Evolutionary conservation across 2,888 invertebrate genomes (phyloP).

Genomic region (Chloroclysta siterata): DNA sequence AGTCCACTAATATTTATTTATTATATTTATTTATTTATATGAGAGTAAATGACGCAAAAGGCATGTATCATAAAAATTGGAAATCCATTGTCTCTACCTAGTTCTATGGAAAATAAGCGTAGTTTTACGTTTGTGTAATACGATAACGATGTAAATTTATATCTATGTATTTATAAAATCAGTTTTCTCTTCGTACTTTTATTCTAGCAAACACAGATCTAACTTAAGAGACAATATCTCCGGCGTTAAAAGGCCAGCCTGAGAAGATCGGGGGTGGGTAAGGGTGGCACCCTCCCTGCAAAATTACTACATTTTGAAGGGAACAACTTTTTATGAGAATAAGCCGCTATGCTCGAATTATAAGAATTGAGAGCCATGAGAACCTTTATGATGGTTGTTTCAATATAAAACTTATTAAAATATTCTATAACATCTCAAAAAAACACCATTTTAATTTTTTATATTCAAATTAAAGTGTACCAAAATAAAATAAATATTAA

Average conservation of each 20-base stretch:
- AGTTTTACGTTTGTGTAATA: too few species aligned
- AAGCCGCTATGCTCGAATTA: slow-evolving; percentile 84
- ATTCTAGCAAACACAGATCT: slow-evolving; percentile 80
- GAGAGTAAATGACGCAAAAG: too few species aligned
- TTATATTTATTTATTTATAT: too few species aligned
- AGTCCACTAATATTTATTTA: too few species aligned
- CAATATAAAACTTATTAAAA: background rate
- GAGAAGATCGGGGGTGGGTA: slow-evolving; percentile 65
- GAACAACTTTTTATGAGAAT: slow-evolving; percentile 85
- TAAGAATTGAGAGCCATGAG: slow-evolving; percentile 69
- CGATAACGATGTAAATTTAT: too few species aligned
- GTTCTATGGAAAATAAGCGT: too few species aligned
- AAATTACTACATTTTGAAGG: slow-evolving; percentile 84
- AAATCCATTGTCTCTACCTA: too few species aligned
- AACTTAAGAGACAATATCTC: slow-evolving; percentile 83
- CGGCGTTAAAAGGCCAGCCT: slow-evolving; percentile 83
- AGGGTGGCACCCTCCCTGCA: slow-evolving; percentile 68
- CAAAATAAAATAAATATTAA: too few species aligned
- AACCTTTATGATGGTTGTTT: slow-evolving; percentile 42
- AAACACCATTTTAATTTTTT: too few species aligned
- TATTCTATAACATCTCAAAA: too few species aligned
- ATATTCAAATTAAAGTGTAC: too few species aligned
- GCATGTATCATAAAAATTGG: too few species aligned
- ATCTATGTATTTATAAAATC: background rate
- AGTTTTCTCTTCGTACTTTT: slow-evolving; percentile 60